These are phyloP conservation scores for Tylochromis polylepis DNA, from an alignment of 2,113 vertebrate genomes.

Conservation along the genomic window DNA sequence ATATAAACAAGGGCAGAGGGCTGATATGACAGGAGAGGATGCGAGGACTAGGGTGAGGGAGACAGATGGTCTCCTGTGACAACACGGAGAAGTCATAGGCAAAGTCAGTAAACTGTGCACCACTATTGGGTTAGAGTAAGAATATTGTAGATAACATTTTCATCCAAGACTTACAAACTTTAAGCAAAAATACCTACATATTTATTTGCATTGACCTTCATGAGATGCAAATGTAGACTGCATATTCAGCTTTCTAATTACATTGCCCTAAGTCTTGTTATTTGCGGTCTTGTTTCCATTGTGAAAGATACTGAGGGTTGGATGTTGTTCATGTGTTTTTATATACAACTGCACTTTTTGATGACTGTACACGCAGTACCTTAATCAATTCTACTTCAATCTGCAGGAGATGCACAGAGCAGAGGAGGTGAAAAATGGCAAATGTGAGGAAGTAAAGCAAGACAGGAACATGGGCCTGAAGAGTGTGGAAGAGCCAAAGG, in stretches of 20 bases:
- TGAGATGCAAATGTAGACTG: rapidly evolving
- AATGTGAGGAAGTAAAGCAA: background rate
- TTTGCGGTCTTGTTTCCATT: background rate
- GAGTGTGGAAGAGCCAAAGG: background rate
- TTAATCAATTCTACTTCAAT: background rate
- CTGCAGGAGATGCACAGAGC: constrained; percentile 12
- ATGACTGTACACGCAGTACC: background rate
- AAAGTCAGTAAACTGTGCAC: background rate
- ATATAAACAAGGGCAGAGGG: background rate
- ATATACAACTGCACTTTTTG: background rate
- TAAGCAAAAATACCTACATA: background rate
- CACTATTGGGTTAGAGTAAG: background rate
- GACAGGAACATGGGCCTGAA: background rate
- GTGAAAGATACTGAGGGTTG: background rate
- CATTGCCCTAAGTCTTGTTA: background rate
- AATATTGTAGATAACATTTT: background rate
- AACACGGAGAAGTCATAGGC: background rate
- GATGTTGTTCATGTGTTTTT: background rate
- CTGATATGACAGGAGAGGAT: background rate
- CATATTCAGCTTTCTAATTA: background rate
- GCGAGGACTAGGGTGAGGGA: background rate
- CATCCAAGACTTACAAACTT: background rate
- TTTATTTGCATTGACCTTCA: background rate
- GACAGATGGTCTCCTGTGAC: background rate
- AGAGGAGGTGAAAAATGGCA: constrained; percentile 1